phyloP scores from a whole-genome alignment of 2,888 invertebrate species.

The Lycophotia porphyrea region DNA sequence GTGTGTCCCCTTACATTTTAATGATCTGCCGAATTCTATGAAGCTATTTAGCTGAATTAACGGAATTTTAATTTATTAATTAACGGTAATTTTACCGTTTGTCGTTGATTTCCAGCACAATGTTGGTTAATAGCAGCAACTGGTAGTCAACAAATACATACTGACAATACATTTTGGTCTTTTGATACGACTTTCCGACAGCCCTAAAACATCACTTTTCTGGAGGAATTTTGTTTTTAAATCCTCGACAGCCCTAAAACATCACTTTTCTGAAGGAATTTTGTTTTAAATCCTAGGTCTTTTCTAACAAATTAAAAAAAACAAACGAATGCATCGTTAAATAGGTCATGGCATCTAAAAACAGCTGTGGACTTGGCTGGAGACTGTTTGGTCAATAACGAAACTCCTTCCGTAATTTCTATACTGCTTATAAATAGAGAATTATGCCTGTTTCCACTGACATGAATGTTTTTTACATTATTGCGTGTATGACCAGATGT shows the following conservation, averaged over 20 bases:
- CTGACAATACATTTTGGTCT: background rate
- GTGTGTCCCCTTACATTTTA: background rate
- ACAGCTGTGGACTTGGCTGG: background rate
- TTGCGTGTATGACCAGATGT: background rate
- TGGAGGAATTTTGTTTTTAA: too few relatives aligned
- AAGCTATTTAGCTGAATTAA: background rate
- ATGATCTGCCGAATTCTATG: background rate
- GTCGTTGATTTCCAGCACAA: background rate
- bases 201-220: background rate
- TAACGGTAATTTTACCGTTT: too few relatives aligned
- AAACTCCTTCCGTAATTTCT: background rate
- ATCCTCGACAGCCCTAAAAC: background rate
- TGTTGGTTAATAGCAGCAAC: background rate
- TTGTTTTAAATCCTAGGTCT: background rate
- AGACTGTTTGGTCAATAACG: background rate
- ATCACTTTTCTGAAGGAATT: background rate
- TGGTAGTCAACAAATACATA: background rate
- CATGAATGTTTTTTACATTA: background rate
- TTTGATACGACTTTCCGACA: background rate
- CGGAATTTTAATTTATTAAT: too few relatives aligned
- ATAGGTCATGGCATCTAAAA: background rate
- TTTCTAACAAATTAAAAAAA: background rate
- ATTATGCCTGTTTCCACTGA: background rate
- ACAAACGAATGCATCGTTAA: background rate
- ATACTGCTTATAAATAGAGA: background rate